These are phyloP conservation scores for Spondyliosoma cantharus DNA, from an alignment of 2,797 vertebrate species.

Conservation along the genomic window DNA sequence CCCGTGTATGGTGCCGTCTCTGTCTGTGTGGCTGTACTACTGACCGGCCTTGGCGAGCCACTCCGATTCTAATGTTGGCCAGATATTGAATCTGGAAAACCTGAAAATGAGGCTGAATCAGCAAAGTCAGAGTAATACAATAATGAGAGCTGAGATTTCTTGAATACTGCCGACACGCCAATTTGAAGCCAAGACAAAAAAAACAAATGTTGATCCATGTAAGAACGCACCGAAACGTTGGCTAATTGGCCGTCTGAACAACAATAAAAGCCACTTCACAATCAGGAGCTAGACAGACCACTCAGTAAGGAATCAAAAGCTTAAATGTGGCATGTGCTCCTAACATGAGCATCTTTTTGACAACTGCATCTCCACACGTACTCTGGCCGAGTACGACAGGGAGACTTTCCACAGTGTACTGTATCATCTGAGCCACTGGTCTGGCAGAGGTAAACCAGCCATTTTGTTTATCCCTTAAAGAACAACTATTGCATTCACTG, in stretches of 20 bases:
- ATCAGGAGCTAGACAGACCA: constrained; percentile 13
- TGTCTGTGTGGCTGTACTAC: constrained; percentile 46
- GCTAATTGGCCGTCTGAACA: constrained; percentile 24
- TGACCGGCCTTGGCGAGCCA: constrained; percentile 2
- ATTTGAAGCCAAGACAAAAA: constrained; percentile 40
- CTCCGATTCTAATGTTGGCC: constrained; percentile 29
- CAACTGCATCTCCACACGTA: constrained; percentile 39
- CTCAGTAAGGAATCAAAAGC: constrained; percentile 27
- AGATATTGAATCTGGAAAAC: constrained; percentile 59
- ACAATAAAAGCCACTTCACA: constrained; percentile 41
- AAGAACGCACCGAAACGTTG: constrained; percentile 30
- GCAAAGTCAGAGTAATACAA: constrained; percentile 47
- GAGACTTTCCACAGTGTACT: constrained; percentile 69
- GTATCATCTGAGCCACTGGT: constrained; percentile 70
- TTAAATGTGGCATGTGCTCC: constrained; percentile 27
- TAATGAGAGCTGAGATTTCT: constrained; percentile 52
- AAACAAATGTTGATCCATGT: constrained; percentile 35
- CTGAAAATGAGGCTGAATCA: constrained; percentile 66
- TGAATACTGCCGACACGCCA: constrained; percentile 23
- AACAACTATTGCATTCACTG: constrained; percentile 75
- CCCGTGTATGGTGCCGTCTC: constrained; percentile 32
- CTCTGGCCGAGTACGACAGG: constrained; percentile 30
- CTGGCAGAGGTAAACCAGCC: constrained; percentile 79
- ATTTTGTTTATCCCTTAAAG: constrained; percentile 81
- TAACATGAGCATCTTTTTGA: constrained; percentile 49